These are phyloP conservation scores for Oncorhynchus kisutch DNA, from an alignment of 2,113 vertebrate genomes.

Conservation along the genomic window DNA sequence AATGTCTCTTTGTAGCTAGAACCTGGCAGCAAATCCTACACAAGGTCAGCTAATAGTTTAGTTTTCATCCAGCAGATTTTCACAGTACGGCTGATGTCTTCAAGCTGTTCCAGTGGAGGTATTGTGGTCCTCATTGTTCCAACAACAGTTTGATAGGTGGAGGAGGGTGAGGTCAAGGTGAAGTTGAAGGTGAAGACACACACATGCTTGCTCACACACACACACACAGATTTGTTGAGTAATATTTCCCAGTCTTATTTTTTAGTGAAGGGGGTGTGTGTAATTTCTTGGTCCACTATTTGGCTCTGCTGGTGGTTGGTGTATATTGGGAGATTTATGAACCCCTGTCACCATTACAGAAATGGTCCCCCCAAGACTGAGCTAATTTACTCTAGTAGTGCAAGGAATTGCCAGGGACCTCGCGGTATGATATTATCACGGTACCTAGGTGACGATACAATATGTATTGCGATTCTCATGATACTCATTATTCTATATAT, in stretches of 20 bases:
- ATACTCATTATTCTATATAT: no score
- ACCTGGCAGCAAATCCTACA: constrained; percentile 12
- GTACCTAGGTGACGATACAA: no score
- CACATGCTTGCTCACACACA: constrained; percentile 5
- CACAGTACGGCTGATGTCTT: constrained; percentile 24
- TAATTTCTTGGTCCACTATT: constrained; percentile 1
- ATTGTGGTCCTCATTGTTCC: constrained; percentile 24
- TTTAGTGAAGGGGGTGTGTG: neutral
- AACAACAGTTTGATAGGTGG: constrained; percentile 32
- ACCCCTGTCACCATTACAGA: constrained; percentile 35
- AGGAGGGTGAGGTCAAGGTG: constrained; percentile 37
- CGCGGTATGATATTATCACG: no score
- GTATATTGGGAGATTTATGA: constrained; percentile 25
- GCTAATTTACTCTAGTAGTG: constrained; percentile 32
- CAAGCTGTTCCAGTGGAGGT: constrained; percentile 20
- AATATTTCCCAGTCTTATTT: constrained; percentile 37
- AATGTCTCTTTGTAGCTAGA: neutral
- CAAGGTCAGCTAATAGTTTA: neutral
- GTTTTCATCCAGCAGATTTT: constrained; percentile 8
- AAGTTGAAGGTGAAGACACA: constrained; percentile 16
- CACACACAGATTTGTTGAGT: constrained; percentile 26
- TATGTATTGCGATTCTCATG: no score
- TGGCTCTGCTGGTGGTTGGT: constrained; percentile 39
- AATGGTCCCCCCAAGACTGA: constrained; percentile 19
- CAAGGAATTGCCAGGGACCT: no score